Base-by-base conservation (phyloP, 1,140 invertebrate genomes). In the Coptotermes formosanus region DNA sequence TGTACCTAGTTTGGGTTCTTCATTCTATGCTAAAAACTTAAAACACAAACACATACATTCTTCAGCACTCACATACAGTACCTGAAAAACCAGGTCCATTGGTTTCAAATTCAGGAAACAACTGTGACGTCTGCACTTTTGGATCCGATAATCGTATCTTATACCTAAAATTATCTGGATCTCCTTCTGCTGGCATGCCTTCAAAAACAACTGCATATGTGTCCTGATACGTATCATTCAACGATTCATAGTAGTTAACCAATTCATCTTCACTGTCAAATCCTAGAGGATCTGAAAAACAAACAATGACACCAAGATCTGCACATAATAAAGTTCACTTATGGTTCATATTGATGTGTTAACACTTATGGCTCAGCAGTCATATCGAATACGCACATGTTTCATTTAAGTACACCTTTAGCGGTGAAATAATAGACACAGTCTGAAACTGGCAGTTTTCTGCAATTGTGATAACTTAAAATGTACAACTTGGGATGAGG, bases 81-180 rank as follows among this genome's bases (percentile, higher is more conserved):
- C 82, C 82, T 83, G 82, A 38, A 64, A 11, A 21, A 30, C 48
- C 59, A 32, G 83, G 83, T 23, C 83, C 83, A 38, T n/a, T 52
- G 21, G 7, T 32, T 30, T 64, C n/a, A 59, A 84, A 52, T n/a
- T 55, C 43, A 64, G 45, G 48, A 64, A 84, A 84, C 25, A 84
- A 38, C 30, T 1, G 45, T 16, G 48, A 52, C 21, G 83, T 84
- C 23, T 84, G 83, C 32, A 52, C 48, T 25, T 23, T 23, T 16
- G 30, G 48, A 19, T 52, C 14, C 16, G 83, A 84, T 23, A 52
- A 52, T n/a, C 83, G 83, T 16, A 84, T 59, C 83, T 84, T 84
- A 64, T 84, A 84, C 45, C 23, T 32, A 6, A 84, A 59, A 30
- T 84, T 16, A 12, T 32, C 45, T 30, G 48, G 48, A 23, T 16